Evolutionary conservation across 2,113 vertebrate species (phyloP), one percentile per base, ranked within the genome.

Genomic region (Xiphorhynchus elegans): DNA sequence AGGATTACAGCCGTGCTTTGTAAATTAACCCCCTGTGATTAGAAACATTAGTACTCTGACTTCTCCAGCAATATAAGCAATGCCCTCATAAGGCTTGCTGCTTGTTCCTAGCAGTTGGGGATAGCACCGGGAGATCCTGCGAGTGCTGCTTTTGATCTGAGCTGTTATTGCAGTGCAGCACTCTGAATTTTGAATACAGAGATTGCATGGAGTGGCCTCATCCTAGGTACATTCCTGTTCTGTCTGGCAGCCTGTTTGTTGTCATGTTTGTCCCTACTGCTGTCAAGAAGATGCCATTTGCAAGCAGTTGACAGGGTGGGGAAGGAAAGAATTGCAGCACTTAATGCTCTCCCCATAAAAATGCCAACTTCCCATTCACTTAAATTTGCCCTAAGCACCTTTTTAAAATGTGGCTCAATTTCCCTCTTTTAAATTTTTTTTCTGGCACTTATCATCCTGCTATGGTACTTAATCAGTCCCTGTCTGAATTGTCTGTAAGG

Each of bases 401-500:
- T 88, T 77, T 15, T 1, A 87, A 84, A 92, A 80, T 8, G 52
- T 67, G 50, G 29, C 44, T 87, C 64, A 31, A 50, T 87, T 84
- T 89, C 25, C 33, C 21, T 84, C 47, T 93, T 87, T 84, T 69
- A 60, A 73, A 56, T 31, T 35, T 93, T 90, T 81, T 39, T 59
- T 24, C 60, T 84, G 76, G 68, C 47, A 78, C 76, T 96, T 90
- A 62, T 18, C 64, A 52, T 81, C 56, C 69, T 89, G 47, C 14
- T 90, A 63, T 26, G 76, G 49, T 81, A 84, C 83, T 74, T 86
- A 95, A 93, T 93, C 94, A 89, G 73, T 56, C 68, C 28, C 59
- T 74, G 86, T 33, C 91, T 80, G 68, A 90, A 86, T 84, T 67
- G 53, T 79, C 59, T 92, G 76, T 39, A 20, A 92, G 37, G 64